Evolutionary conservation across 2,113 vertebrate species (phyloP), one percentile per base, ranked within the genome.

Genomic region (Labeo catla): DNA sequence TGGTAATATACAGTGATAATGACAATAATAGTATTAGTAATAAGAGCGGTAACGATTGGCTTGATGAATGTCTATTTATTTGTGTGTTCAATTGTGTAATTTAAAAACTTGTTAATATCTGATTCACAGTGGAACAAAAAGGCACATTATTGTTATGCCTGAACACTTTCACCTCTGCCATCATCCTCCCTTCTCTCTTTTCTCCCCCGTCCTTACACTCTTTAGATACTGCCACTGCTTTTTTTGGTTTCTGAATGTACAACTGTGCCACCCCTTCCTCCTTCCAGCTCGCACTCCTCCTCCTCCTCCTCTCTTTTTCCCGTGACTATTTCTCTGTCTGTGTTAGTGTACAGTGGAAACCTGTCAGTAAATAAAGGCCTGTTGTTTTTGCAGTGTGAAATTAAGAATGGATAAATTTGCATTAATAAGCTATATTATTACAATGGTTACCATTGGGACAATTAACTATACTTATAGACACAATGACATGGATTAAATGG

Each of bases 271-370:
- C 91, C 90, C 90, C 91, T 88, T 92, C 90, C 45, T 49, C 84
- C 85, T 88, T 76, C 85, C 84, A 84, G 65, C 86, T 86, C 86
- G 66, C 77, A 77, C 34, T 86, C 84, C 89, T 90, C 90, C 87
- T 80, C 89, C 23, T 84, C 83, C 88, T 90, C 90, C 87, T 77
- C 89, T 49, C 36, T 86, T 81, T 73, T 61, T 84, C 81, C 63
- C 92, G 92, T 95, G 93, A 94, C 94, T 95, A 91, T 93, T 93
- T 94, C 93, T 95, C 92, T 87, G 92, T 95, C 93, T 94, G 92
- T 95, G 94, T 95, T 92, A 92, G 92, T 95, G 94, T 96, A 95
- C 94, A 95, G 94, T 96, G 93, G 92, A 94, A 94, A 95, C 89
- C 91, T 94, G 93, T 95, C 93, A 92, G 93, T 94, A 94, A 94